Conservation (phyloP, 2,797 vertebrate species). For the Cossypha heuglini region DNA sequence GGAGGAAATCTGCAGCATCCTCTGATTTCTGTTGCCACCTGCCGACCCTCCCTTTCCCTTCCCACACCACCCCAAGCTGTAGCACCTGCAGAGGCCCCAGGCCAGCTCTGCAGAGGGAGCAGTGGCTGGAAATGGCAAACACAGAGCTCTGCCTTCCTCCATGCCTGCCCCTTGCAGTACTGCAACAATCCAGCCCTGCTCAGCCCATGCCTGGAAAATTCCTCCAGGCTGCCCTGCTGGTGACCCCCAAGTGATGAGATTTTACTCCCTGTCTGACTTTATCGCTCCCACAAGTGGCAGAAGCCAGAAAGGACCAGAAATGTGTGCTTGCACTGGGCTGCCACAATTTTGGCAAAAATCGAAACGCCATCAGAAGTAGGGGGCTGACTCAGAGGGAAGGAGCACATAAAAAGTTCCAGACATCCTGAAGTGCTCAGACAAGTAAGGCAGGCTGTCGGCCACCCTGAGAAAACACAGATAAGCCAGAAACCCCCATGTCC, state of each 20-base stretch:
- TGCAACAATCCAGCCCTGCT: background rate
- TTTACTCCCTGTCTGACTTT: background rate
- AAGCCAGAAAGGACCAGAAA: background rate
- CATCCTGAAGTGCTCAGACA: background rate
- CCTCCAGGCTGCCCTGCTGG: background rate
- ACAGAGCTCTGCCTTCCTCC: background rate
- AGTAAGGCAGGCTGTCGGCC: background rate
- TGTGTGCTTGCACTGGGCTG: background rate
- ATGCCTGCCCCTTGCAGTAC: background rate
- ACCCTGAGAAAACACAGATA: conserved; percentile 43
- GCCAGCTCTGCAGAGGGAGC: background rate
- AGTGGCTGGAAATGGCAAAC: background rate
- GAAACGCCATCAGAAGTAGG: background rate
- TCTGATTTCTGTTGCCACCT: background rate
- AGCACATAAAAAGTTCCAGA: background rate
- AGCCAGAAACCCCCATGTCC: background rate
- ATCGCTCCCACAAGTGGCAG: background rate
- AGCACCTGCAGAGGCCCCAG: background rate
- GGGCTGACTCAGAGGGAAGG: background rate
- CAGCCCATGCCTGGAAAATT: background rate
- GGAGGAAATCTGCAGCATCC: background rate
- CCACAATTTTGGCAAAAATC: background rate
- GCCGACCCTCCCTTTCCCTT: background rate
- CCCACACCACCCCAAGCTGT: background rate
- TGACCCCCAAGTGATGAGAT: background rate